Evolutionary conservation across 2,888 invertebrate genomes (phyloP).

Genomic region (Pollenia amentaria): DNA sequence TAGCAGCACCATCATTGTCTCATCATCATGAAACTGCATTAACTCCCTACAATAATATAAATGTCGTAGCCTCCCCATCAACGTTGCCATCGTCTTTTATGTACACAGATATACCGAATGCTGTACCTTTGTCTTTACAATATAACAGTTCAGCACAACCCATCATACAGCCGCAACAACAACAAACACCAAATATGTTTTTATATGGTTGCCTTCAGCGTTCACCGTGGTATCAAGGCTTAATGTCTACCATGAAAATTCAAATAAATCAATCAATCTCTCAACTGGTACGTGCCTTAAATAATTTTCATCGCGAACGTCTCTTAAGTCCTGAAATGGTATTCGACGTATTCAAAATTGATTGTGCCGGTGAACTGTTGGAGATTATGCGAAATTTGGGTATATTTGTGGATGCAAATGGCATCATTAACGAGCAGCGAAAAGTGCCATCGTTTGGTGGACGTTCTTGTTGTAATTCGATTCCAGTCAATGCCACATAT

Average conservation of each 20-base stretch:
- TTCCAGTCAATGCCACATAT: slow-evolving; percentile 59
- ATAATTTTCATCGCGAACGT: slow-evolving; percentile 76
- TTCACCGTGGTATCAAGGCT: slow-evolving; percentile 77
- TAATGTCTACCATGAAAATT: slow-evolving; percentile 78
- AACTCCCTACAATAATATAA: slow-evolving; percentile 24
- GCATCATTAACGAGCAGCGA: slow-evolving; percentile 75
- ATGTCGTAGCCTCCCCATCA: neutral
- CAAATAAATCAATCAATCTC: slow-evolving; percentile 78
- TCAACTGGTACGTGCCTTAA: slow-evolving; percentile 76
- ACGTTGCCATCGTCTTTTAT: slow-evolving; percentile 20
- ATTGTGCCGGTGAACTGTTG: slow-evolving; percentile 77
- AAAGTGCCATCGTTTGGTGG: slow-evolving; percentile 49
- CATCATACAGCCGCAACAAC: slow-evolving; percentile 39
- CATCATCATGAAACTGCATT: slow-evolving; percentile 58
- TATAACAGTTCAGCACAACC: slow-evolving; percentile 40
- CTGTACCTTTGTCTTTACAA: slow-evolving; percentile 44
- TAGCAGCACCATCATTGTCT: slow-evolving; percentile 16
- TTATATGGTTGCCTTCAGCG: slow-evolving; percentile 77
- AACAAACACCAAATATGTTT: slow-evolving; percentile 74
- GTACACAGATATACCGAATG: slow-evolving; percentile 18
- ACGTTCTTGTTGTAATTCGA: slow-evolving; percentile 51
- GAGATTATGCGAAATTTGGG: slow-evolving; percentile 78
- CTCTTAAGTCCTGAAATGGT: slow-evolving; percentile 71
- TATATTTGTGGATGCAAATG: slow-evolving; percentile 76
- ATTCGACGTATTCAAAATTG: slow-evolving; percentile 78